Evolutionary conservation across 2,797 vertebrate species (phyloP).

Genomic region (Lutjanus campechanus): DNA sequence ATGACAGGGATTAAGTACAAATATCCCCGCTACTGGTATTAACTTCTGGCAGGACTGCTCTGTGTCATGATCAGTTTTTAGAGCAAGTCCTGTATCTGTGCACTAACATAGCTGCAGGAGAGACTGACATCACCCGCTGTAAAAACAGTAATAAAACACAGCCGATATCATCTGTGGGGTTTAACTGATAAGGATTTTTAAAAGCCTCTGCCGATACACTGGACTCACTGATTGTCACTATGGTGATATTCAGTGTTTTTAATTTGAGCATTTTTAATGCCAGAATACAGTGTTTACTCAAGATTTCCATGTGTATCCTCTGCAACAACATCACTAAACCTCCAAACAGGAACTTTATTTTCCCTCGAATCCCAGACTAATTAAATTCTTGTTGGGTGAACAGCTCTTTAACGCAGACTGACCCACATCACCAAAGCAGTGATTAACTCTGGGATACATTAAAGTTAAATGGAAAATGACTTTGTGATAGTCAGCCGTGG

Average conservation of each 20-base stretch:
- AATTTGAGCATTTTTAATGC: slow-evolving; percentile 40
- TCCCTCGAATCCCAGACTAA: slow-evolving; percentile 21
- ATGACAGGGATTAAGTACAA: slow-evolving; percentile 77
- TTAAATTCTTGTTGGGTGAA: slow-evolving; percentile 28
- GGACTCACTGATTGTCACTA: slow-evolving; percentile 9
- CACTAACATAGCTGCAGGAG: slow-evolving; percentile 46
- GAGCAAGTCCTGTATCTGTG: slow-evolving; percentile 41
- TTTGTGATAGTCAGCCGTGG: background rate
- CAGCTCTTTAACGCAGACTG: slow-evolving; percentile 17
- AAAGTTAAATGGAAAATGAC: background rate
- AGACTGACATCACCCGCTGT: slow-evolving; percentile 47
- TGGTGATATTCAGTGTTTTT: slow-evolving; percentile 22
- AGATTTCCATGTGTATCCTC: slow-evolving; percentile 18
- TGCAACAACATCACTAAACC: slow-evolving; percentile 22
- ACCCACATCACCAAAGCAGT: slow-evolving; percentile 8
- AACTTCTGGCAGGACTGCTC: slow-evolving; percentile 66
- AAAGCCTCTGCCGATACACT: slow-evolving; percentile 27
- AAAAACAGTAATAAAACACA: slow-evolving; percentile 61
- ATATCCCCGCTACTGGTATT: slow-evolving; percentile 71
- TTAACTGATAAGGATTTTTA: slow-evolving; percentile 48
- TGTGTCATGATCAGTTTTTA: slow-evolving; percentile 64
- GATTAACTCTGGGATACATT: slow-evolving; percentile 3
- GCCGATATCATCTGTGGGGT: slow-evolving; percentile 49
- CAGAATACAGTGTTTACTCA: slow-evolving; percentile 8
- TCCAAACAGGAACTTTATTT: slow-evolving; percentile 39